Percentiles rank a stretch among this genome's conserved stretches.
These are phyloP conservation scores for Ectropis crepuscularia DNA, from an alignment of 2,888 invertebrate species.

Conservation along the genomic window DNA sequence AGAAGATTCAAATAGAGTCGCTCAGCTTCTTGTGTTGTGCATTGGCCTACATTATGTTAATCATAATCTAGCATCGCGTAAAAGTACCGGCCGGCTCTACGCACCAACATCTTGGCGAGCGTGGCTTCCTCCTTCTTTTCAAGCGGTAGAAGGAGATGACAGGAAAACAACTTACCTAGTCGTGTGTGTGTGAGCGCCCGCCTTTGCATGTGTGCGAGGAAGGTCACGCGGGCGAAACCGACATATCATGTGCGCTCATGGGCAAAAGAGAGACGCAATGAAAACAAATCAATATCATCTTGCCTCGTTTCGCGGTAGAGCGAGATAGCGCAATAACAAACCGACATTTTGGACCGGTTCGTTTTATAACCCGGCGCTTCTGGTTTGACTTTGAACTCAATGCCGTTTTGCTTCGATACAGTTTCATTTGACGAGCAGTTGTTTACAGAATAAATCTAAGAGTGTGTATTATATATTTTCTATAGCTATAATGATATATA, in stretches of 20 bases:
- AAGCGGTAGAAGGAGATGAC: conserved; percentile 76
- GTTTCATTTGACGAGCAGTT: conserved; percentile 46
- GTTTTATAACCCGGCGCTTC: conserved; percentile 48
- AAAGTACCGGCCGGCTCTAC: conserved; percentile 51
- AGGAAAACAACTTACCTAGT: conserved; percentile 76
- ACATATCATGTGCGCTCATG: conserved; percentile 63
- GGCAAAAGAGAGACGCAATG: conserved; percentile 80
- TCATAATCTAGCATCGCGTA: conserved; percentile 48
- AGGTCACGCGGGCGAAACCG: conserved; percentile 74
- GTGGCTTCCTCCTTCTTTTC: conserved; percentile 67
- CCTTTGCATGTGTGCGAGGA: conserved; percentile 72
- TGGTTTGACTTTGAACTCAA: conserved; percentile 59
- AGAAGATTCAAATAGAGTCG: conserved; percentile 27
- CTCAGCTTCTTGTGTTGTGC: conserved; percentile 36
- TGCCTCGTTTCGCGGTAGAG: conserved; percentile 70
- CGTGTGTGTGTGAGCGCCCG: conserved; percentile 55
- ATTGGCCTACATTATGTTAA: conserved; percentile 52
- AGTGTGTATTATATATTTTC: conserved; percentile 39
- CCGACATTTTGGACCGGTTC: conserved; percentile 77
- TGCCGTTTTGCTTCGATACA: conserved; percentile 43
- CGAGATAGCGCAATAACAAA: conserved; percentile 82
- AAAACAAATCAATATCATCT: conserved; percentile 85
- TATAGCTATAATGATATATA: conserved; percentile 5
- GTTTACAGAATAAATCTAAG: conserved; percentile 56
- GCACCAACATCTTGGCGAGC: conserved; percentile 26